Conservation (phyloP, 2,113 vertebrate genomes). For the Aptenodytes patagonicus region DNA sequence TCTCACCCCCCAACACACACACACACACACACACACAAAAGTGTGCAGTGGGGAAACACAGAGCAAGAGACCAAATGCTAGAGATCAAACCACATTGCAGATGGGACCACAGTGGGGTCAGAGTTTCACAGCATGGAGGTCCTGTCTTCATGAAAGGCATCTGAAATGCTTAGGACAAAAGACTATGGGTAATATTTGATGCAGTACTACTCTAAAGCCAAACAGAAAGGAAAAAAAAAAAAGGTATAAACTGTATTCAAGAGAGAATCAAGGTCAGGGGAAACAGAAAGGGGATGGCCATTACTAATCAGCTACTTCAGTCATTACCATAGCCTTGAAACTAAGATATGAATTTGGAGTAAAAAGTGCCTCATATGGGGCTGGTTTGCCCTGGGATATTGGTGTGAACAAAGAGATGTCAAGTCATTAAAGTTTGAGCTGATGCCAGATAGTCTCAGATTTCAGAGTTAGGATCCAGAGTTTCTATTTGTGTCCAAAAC, state of each 20-base stretch:
- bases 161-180: background rate
- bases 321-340: background rate
- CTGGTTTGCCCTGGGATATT: conserved; percentile 17
- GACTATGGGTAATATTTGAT: background rate
- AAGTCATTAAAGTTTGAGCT: conserved; percentile 2
- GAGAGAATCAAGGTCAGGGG: background rate
- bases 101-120: background rate
- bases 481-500: conserved; percentile 3
- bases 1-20: background rate
- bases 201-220: background rate
- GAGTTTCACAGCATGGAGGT: background rate
- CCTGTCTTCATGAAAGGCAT: background rate
- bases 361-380: background rate
- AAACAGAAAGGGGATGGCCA: background rate
- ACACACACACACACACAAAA: background rate
- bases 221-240: background rate
- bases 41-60: background rate
- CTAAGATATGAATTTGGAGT: background rate
- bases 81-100: background rate
- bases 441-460: conserved; percentile 9
- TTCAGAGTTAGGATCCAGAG: conserved; percentile 8
- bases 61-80: background rate
- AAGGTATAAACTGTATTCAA: background rate
- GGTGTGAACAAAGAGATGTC: conserved; percentile 40
- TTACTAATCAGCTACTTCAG: conserved; percentile 23